Evolutionary conservation across 2,888 invertebrate genomes (phyloP).

Genomic region (Eretmocerus hayati): DNA sequence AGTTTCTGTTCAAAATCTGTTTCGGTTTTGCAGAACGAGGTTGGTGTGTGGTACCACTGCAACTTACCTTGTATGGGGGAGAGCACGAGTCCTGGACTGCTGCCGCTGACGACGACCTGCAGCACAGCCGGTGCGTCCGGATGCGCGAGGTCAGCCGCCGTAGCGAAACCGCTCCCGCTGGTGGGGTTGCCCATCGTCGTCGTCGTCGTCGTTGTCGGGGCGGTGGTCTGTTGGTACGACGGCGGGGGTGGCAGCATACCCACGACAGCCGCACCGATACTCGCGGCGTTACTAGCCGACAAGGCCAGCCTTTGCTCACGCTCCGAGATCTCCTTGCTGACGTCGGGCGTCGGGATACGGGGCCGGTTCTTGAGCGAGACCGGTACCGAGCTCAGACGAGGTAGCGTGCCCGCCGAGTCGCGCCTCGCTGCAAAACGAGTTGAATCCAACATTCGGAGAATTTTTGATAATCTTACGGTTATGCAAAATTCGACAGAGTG

Average conservation of each 20-base stretch:
- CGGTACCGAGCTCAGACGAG: slow-evolving; percentile 62
- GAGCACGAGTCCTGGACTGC: slow-evolving; percentile 52
- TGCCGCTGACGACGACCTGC: slow-evolving; percentile 52
- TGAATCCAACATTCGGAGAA: no score
- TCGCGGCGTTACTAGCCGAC: slow-evolving; percentile 44
- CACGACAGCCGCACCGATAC: slow-evolving; percentile 56
- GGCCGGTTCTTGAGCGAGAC: slow-evolving; percentile 71
- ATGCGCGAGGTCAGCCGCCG: no score
- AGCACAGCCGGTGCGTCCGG: slow-evolving; percentile 42
- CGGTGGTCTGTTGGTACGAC: slow-evolving; percentile 34
- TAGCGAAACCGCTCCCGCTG: no score
- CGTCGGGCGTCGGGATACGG: slow-evolving; percentile 84
- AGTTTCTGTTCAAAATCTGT: no score
- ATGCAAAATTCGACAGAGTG: no score
- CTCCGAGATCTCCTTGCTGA: slow-evolving; percentile 71
- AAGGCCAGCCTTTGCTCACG: slow-evolving; percentile 60
- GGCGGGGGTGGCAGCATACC: slow-evolving; percentile 56
- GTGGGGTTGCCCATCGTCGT: no score
- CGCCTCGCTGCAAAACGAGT: no score
- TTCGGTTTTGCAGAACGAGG: no score
- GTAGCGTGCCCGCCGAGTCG: slow-evolving; percentile 54
- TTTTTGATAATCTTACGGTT: no score
- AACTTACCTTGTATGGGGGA: slow-evolving; percentile 68
- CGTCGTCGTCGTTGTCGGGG: no score
- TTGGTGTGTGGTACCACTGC: no score